Conservation (phyloP, 2,797 vertebrate species). For the Chaetodon trifasciatus region DNA sequence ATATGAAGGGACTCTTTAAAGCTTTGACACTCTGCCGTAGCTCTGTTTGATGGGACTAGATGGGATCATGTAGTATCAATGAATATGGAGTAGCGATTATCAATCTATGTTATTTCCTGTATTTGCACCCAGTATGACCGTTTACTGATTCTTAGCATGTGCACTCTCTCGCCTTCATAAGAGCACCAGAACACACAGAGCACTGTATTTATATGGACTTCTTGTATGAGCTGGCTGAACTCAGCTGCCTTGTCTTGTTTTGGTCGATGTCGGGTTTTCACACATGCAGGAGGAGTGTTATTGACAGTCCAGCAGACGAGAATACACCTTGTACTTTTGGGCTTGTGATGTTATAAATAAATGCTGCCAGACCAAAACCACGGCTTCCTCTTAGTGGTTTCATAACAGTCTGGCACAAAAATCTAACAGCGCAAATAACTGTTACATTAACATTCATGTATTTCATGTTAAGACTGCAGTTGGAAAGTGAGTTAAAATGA, state of each 20-base stretch:
- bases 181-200: too few relatives aligned
- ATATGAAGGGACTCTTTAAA: neutral
- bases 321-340: conserved; percentile 22
- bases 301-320: conserved; percentile 22
- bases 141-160: neutral
- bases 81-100: neutral
- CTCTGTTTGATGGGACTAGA: neutral
- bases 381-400: conserved; percentile 35
- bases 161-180: neutral
- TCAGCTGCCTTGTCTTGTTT: neutral
- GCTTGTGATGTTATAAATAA: conserved; percentile 24
- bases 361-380: conserved; percentile 18
- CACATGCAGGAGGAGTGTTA: neutral
- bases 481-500: conserved; percentile 13
- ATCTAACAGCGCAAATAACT: conserved; percentile 3
- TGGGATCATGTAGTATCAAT: too few relatives aligned
- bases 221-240: neutral
- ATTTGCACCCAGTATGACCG: neutral
- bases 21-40: too few relatives aligned
- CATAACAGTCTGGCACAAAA: conserved; percentile 8
- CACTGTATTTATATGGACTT: neutral
- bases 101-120: neutral
- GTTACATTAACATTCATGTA: conserved; percentile 17
- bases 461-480: conserved; percentile 9
- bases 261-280: neutral